These are phyloP conservation scores for Pseudochromis fuscus DNA, from an alignment of 2,797 vertebrate species.

Conservation along the genomic window DNA sequence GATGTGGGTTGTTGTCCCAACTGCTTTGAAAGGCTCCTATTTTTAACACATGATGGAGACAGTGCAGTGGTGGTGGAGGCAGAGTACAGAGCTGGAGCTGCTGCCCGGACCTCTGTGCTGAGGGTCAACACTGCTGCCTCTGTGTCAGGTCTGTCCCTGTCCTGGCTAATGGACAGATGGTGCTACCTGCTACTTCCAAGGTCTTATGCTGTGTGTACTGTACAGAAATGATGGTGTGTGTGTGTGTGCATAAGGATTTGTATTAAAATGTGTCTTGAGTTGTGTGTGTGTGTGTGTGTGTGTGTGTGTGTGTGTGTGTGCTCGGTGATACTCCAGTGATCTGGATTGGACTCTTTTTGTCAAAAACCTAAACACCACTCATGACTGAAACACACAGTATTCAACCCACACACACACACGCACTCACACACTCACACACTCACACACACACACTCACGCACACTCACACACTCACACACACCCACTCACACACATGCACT, in stretches of 20 bases:
- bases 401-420: neutral
- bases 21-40: conserved; percentile 1
- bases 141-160: conserved; percentile 26
- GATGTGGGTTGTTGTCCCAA: neutral
- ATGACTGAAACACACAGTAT: too few species aligned
- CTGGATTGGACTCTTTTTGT: too few species aligned
- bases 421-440: neutral
- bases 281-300: too few species aligned
- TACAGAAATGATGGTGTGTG: conserved; percentile 15
- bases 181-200: conserved; percentile 62
- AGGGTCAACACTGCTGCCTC: conserved; percentile 28
- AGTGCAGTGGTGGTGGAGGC: neutral
- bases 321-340: conserved; percentile 1
- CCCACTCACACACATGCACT: too few species aligned
- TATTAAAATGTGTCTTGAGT: too few species aligned
- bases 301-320: neutral
- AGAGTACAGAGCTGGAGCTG: conserved; percentile 1
- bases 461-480: neutral
- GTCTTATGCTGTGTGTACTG: conserved; percentile 48
- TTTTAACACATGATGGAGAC: conserved; percentile 12
- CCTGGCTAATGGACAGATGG: conserved; percentile 62
- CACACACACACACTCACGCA: conserved; percentile 29
- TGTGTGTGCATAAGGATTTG: too few species aligned
- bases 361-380: too few species aligned
- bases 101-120: conserved; percentile 8